Base-by-base conservation (phyloP, 2,797 vertebrate species). In the Percopsis omiscomaycus region DNA sequence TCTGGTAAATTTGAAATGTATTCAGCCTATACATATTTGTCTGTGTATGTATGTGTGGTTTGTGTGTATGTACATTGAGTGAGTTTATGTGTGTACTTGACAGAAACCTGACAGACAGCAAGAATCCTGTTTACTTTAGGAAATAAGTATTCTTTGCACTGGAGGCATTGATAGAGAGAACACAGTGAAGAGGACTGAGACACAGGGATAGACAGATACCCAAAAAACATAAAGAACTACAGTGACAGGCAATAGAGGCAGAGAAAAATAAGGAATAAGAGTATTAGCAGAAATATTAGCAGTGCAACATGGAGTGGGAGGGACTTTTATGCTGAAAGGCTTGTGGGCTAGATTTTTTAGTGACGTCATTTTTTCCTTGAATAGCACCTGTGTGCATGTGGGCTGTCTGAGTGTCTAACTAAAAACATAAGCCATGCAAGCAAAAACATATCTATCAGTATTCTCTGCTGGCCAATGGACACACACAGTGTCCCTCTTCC, bases 341-440 rank as follows among this genome's bases (percentile, higher is more conserved):
- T 83, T 83, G 78, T 88, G 80, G 85, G 85, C 84, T 82, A 71
- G 82, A 84, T 87, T 86, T 80, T 81, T 78, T 57, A 0, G 81
- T 91, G 91, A 93, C 89, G 89, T 92, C 91, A 92, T 87, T 85
- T 91, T 90, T 92, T 92, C 89, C 91, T 91, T 92, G 90, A 92
- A 92, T 89, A 92, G 91, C 90, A 93, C 91, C 92, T 93, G 92
- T 92, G 91, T 89, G 89, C 75, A 81, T 57, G 75, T 87, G 88
- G 90, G 89, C 82, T 88, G 87, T 88, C 85, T 86, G 84, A 88
- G 86, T 86, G 89, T 89, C 88, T 86, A 86, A 90, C 86, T 92
- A 89, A 92, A 91, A 90, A 86, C 87, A 91, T 87, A 90, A 90
- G 71, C 90, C 85, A 69, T 89, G 84, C 83, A 84, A 88, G 86